phyloP scores from a whole-genome alignment of 2,797 vertebrate species.

The Halcyon chelicuti region DNA sequence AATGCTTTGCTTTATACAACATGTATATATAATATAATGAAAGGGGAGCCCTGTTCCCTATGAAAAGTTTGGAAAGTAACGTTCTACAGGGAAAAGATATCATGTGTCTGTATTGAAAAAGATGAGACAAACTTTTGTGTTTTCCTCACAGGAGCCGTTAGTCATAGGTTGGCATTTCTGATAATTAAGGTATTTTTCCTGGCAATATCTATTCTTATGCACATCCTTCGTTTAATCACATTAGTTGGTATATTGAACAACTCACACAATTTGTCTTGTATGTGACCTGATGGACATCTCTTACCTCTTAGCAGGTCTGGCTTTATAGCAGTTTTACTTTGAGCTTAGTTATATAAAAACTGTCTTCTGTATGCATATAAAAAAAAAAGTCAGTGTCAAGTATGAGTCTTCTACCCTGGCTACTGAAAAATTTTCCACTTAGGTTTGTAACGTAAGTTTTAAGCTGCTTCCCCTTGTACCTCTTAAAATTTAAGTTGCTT shows the following conservation, averaged over 20 bases:
- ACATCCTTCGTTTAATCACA: slow-evolving; percentile 4
- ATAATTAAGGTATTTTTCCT: slow-evolving; percentile 35
- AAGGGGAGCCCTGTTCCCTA: not conserved
- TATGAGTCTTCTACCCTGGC: not conserved
- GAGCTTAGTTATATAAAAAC: not conserved
- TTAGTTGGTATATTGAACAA: not conserved
- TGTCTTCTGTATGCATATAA: not conserved
- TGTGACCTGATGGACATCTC: not conserved
- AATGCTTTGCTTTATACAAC: not conserved
- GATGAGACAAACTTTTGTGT: not conserved
- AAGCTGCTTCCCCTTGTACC: not conserved
- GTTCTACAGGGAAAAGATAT: not conserved
- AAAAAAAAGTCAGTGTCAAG: not conserved
- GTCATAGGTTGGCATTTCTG: slow-evolving; percentile 33
- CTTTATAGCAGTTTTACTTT: not conserved
- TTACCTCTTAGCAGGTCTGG: not conserved
- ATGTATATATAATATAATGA: not conserved
- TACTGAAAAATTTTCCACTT: not conserved
- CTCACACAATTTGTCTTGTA: not conserved
- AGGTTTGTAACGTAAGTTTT: not conserved
- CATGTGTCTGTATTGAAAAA: not conserved
- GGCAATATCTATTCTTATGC: not conserved
- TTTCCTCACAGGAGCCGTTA: not conserved
- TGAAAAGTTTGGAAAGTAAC: not conserved
- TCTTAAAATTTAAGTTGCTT: not conserved